phyloP scores from a whole-genome alignment of 2,113 vertebrate genomes.

The Pogonocichla stellata region DNA sequence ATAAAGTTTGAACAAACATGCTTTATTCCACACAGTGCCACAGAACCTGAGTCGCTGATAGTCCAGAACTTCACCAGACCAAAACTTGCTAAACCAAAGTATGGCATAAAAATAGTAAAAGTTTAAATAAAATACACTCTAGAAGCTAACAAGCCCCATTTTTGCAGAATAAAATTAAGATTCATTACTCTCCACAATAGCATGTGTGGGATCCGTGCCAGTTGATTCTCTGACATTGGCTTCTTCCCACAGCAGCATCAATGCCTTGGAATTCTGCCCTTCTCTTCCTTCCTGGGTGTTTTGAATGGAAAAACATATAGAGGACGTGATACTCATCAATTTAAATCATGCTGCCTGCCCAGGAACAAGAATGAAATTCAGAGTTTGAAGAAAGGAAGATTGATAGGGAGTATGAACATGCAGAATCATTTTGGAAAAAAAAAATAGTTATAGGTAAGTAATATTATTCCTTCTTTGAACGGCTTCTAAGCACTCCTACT shows the following conservation, averaged over 20 bases:
- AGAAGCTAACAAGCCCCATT: background rate
- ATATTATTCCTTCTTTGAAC: background rate
- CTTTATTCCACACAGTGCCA: background rate
- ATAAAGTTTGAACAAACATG: background rate
- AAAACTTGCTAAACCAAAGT: background rate
- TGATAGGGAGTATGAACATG: background rate
- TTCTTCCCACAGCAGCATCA: background rate
- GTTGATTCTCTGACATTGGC: background rate
- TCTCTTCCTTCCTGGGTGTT: background rate
- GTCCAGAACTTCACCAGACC: background rate
- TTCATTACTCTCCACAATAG: background rate
- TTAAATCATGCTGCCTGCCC: background rate
- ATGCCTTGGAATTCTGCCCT: background rate
- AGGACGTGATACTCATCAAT: background rate
- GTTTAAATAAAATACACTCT: background rate
- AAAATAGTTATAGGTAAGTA: background rate
- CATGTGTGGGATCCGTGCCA: fast-evolving
- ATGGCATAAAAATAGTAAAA: background rate
- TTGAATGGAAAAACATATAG: background rate
- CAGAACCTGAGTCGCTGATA: background rate
- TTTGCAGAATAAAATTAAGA: background rate
- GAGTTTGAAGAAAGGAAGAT: background rate
- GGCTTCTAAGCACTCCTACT: background rate
- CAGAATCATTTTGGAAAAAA: background rate
- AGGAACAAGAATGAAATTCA: background rate